Evolutionary conservation across 1,140 invertebrate genomes (phyloP).

Genomic region (Diplogasteroides magnus): DNA sequence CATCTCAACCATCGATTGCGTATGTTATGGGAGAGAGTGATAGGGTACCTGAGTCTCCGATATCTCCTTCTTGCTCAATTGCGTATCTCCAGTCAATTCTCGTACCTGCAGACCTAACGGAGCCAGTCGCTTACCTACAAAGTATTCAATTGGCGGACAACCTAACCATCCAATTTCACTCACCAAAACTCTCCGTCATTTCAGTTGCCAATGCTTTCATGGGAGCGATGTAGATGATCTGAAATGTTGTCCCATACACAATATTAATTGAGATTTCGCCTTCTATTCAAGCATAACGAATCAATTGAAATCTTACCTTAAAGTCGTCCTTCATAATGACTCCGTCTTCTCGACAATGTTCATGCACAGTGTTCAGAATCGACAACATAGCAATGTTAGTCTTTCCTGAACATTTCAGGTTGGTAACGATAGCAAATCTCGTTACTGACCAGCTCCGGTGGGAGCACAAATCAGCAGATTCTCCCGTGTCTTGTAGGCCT

Average conservation of each 20-base stretch:
- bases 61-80: conserved; percentile 88
- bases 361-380: conserved; percentile 80
- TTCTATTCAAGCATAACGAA: conserved; percentile 12
- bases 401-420: conserved; percentile 64
- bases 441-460: conserved; percentile 77
- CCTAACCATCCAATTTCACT: conserved; percentile 71
- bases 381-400: conserved; percentile 94
- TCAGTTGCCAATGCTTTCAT: conserved; percentile 98
- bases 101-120: conserved; percentile 74
- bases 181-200: conserved; percentile 90
- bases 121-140: conserved; percentile 66
- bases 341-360: conserved; percentile 63
- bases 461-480: conserved; percentile 93
- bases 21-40: conserved; percentile 10
- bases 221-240: conserved; percentile 96
- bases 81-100: conserved; percentile 97
- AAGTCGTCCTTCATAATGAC: conserved; percentile 83
- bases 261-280: no score
- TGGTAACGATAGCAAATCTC: conserved; percentile 20
- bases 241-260: no score
- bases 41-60: conserved; percentile 73
- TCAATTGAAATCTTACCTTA: conserved; percentile 65
- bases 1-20: conserved; percentile 63
- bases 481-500: conserved; percentile 91
- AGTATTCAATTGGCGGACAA: conserved; percentile 58